Evolutionary conservation across 2,113 vertebrate species (phyloP).

Genomic region (Pelvicachromis taeniatus): DNA sequence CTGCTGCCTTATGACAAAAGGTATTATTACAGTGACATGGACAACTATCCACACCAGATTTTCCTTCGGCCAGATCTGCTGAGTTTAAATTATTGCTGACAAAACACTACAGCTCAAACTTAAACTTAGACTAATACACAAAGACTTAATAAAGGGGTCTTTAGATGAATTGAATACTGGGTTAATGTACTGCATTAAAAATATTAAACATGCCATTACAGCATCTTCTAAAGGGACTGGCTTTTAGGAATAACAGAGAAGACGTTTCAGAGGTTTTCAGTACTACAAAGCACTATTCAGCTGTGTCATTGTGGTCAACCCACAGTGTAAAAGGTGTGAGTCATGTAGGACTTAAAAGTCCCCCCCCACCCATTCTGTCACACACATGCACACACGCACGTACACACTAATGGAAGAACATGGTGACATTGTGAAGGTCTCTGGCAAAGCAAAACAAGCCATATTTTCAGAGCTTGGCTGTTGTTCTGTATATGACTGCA

Average conservation of each 20-base stretch:
- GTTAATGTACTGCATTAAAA: not conserved
- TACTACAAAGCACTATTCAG: not conserved
- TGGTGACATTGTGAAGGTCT: conserved; percentile 44
- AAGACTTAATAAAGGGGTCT: not conserved
- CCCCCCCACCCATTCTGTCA: not conserved
- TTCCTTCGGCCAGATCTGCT: not conserved
- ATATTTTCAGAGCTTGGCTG: not conserved
- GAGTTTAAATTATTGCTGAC: not conserved
- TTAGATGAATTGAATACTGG: not conserved
- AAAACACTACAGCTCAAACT: not conserved
- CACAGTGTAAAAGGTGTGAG: conserved; percentile 34
- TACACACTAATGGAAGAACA: conserved; percentile 5
- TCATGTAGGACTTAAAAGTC: conserved; percentile 13
- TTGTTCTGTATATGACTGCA: not conserved
- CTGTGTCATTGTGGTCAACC: conserved; percentile 17
- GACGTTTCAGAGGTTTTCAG: not conserved
- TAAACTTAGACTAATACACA: not conserved
- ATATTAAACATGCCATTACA: not conserved
- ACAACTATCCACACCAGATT: not conserved
- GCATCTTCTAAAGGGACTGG: not conserved
- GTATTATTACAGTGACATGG: not conserved
- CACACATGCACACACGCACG: not conserved
- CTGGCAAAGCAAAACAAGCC: conserved; percentile 20
- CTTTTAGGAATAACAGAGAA: not conserved
- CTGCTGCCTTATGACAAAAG: not conserved